Base-by-base conservation (phyloP, 2,797 vertebrate species). In the Chloroceryle amazona region DNA sequence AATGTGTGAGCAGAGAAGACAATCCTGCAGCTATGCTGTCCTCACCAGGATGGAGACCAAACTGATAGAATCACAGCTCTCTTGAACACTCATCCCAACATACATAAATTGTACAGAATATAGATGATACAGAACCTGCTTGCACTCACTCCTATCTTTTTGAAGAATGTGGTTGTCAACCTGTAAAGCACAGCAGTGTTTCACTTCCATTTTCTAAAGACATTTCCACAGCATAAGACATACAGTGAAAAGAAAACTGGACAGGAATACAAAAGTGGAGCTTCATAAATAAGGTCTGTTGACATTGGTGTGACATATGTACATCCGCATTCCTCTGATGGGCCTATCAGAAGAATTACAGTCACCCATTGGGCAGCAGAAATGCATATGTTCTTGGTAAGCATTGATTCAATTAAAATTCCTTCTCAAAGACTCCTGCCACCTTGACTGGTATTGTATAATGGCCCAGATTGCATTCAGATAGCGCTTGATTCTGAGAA, bases 351-450 rank as follows among this genome's bases (percentile, higher is more conserved):
- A 76, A 62, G 17, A 62, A 29, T 26, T 37, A 15, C 31, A 46
- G 17, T 66, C 63, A 66, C 3, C 6, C 4, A 1, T 7, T 46
- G 37, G 54, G 29, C 33, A 81, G 13, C 7, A 81, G 44, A 72
- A 62, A 76, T 47, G 9, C 3, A 1, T 0, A 0, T 0, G 4
- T 10, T 72, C 12, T 81, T 85, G 5, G 13, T 57, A 67, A 67
- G 17, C 37, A 63, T 28, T 1, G 3, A 29, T 41, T 85, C 13
- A 22, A 63, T 31, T 25, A 41, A 17, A 62, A 66, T 47, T 76
- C 31, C 29, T 81, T 68, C 42, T 9, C n/a, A 80, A 80, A 74
- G 39, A 21, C 35, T 68, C 33, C 58, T n/a, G 51, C 19, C 6
- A 6, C 13, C 10, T 79, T 4, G 2, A 14, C 31, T 55, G 31